Conservation (phyloP, 1,140 invertebrate genomes). For the Pinna nobilis region DNA sequence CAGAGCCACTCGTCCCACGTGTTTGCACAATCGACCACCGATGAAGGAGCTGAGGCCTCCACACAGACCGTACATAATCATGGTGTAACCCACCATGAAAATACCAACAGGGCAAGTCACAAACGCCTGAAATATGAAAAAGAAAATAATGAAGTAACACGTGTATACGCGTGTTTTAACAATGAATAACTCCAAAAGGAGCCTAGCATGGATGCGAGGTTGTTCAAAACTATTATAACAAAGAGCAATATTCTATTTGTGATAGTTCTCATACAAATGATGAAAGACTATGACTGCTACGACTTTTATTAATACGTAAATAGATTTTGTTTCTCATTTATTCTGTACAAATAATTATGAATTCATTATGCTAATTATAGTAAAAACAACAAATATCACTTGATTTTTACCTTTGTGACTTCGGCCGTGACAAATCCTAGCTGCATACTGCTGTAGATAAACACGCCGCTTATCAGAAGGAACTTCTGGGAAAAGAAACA, state of each 20-base stretch:
- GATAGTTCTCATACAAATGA: no score
- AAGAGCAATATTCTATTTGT: no score
- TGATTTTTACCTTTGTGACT: conserved; percentile 59
- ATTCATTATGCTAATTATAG: no score
- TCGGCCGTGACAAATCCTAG: conserved; percentile 58
- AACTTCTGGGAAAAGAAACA: conserved; percentile 52
- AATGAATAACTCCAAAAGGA: no score
- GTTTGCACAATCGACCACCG: conserved; percentile 46
- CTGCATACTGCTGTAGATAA: conserved; percentile 56
- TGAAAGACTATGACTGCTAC: no score
- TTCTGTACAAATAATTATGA: no score
- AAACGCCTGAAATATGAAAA: conserved; percentile 58
- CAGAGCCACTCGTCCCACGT: conserved; percentile 42
- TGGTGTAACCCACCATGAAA: conserved; percentile 66
- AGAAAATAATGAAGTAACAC: background rate
- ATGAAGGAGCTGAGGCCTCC: conserved; percentile 51
- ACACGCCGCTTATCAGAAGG: conserved; percentile 48
- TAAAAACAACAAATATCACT: no score
- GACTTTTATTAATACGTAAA: no score
- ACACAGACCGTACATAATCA: conserved; percentile 61
- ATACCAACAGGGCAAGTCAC: conserved; percentile 67
- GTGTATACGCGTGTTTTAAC: no score
- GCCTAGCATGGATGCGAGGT: no score
- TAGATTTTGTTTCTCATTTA: no score
- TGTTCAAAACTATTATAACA: no score